Evolutionary conservation across 2,888 invertebrate genomes (phyloP).

Genomic region (Gymnosoma rotundatum): DNA sequence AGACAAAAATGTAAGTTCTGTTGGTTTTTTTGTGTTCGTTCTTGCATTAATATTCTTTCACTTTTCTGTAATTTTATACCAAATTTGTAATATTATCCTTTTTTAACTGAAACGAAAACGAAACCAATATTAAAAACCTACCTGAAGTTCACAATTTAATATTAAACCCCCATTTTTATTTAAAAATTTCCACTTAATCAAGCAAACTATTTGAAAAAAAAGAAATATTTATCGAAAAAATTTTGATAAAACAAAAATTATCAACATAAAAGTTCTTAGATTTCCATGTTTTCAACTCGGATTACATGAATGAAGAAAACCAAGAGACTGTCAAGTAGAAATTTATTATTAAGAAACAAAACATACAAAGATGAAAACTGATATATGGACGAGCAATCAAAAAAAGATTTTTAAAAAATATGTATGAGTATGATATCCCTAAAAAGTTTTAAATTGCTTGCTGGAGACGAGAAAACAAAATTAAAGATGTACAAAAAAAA

Average conservation of each 20-base stretch:
- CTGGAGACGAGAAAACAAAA: conserved; percentile 12
- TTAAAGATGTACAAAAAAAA: neutral
- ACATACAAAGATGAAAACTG: conserved; percentile 42
- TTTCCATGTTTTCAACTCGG: conserved; percentile 65
- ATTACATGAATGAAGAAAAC: conserved; percentile 56
- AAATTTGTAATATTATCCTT: conserved; percentile 62
- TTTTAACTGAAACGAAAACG: conserved; percentile 36
- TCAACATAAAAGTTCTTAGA: conserved; percentile 54
- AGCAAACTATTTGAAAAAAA: conserved; percentile 49
- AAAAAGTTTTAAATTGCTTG: conserved; percentile 8
- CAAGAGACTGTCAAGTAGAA: conserved; percentile 21
- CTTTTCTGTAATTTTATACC: conserved; percentile 60
- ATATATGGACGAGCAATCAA: conserved; percentile 24
- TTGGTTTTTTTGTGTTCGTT: neutral
- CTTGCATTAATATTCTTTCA: neutral
- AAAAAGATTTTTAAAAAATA: conserved; percentile 5
- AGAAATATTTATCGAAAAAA: neutral
- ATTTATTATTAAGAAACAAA: conserved; percentile 12
- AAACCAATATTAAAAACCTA: conserved; percentile 56
- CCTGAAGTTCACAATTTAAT: conserved; percentile 48
- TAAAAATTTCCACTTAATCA: conserved; percentile 63
- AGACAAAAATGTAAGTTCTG: neutral
- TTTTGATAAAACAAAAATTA: conserved; percentile 19
- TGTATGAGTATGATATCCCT: neutral
- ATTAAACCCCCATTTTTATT: conserved; percentile 20